These are phyloP conservation scores for Fringilla coelebs DNA, from an alignment of 2,797 vertebrate genomes.

Conservation along the genomic window DNA sequence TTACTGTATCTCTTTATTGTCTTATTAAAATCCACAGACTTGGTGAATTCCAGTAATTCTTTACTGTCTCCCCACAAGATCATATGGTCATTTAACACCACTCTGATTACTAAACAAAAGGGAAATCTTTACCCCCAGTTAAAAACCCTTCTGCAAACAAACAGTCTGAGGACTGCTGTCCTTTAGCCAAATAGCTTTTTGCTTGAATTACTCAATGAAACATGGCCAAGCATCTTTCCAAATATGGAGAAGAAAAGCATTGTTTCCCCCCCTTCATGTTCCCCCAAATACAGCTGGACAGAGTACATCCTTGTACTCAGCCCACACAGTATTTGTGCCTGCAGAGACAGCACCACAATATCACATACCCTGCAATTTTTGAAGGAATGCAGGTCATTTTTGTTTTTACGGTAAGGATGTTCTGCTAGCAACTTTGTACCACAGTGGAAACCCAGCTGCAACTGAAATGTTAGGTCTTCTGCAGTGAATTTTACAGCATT, in stretches of 20 bases:
- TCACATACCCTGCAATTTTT: slow-evolving; percentile 38
- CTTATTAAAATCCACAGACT: slow-evolving; percentile 31
- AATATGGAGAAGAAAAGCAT: slow-evolving; percentile 51
- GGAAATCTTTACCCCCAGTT: slow-evolving; percentile 4
- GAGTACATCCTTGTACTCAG: neutral
- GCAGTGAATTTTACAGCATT: neutral
- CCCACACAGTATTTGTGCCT: slow-evolving; percentile 29
- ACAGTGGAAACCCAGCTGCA: neutral
- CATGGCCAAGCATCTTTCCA: slow-evolving; percentile 51
- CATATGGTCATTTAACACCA: slow-evolving; percentile 12
- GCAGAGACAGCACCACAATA: neutral
- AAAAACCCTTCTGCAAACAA: slow-evolving; percentile 42
- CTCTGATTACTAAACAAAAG: slow-evolving; percentile 38
- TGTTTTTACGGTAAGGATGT: neutral
- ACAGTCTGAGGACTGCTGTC: slow-evolving; percentile 26
- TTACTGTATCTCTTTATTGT: slow-evolving; percentile 13
- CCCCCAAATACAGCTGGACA: slow-evolving; percentile 40
- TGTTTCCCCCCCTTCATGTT: neutral
- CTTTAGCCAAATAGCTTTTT: slow-evolving; percentile 50
- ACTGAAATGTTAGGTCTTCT: neutral
- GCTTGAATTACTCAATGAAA: slow-evolving; percentile 54
- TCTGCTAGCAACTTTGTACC: neutral
- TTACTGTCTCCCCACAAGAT: slow-evolving; percentile 28
- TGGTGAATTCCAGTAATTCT: slow-evolving; percentile 35
- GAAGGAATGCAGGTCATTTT: slow-evolving; percentile 16